A percentile compares a stretch with the other conserved stretches of the same genome.
Evolutionary conservation across 2,113 vertebrate species (phyloP).

Genomic region (Percina caprodes): DNA sequence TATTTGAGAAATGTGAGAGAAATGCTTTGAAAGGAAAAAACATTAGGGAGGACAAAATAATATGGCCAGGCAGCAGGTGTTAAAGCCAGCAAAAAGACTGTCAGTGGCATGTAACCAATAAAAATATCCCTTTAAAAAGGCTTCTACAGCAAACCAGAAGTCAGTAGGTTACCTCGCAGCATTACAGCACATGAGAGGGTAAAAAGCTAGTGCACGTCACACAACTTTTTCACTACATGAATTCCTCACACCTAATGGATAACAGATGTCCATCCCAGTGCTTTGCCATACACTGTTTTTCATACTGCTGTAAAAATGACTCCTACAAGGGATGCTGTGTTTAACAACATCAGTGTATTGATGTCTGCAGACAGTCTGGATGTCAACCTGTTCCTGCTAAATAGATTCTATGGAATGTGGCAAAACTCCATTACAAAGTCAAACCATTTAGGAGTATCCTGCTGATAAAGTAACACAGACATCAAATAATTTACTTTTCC

Average conservation of each 20-base stretch:
- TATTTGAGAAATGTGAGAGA: background rate
- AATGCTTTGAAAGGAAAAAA: background rate
- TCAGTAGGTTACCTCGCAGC: background rate
- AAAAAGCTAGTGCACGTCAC: conserved; percentile 22
- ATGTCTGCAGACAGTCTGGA: background rate
- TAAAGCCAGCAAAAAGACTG: background rate
- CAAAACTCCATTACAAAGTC: background rate
- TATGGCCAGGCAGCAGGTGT: background rate
- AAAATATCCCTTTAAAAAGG: background rate
- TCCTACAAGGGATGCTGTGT: too few species aligned
- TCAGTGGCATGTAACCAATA: background rate
- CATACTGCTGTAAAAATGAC: background rate
- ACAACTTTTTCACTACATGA: conserved; percentile 27
- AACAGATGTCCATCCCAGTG: conserved; percentile 58
- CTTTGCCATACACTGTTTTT: background rate
- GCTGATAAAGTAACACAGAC: too few species aligned
- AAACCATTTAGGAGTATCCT: background rate
- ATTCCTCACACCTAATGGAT: conserved; percentile 46
- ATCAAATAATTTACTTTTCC: background rate
- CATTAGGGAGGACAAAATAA: background rate
- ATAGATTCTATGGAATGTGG: background rate
- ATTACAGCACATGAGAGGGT: conserved; percentile 23
- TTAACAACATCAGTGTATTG: background rate
- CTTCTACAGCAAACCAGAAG: background rate
- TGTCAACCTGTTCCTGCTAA: background rate